Evolutionary conservation across 1,140 invertebrate genomes (phyloP).

Genomic region (Eubasilissa regina): DNA sequence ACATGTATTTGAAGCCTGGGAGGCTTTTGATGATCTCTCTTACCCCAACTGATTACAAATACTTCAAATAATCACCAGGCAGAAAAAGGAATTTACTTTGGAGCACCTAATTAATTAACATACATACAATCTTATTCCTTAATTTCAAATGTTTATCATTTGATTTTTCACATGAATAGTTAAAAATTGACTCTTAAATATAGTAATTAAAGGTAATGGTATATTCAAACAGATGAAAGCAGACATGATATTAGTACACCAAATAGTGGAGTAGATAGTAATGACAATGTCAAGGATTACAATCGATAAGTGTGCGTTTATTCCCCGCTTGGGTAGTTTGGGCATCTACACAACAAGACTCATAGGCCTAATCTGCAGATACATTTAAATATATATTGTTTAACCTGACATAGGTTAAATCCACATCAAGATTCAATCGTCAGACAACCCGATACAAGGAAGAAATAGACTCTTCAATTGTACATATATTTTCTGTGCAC

Average conservation of each 20-base stretch:
- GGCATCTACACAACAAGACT: not conserved
- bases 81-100: constrained; percentile 4
- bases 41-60: not conserved
- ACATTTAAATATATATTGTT: not conserved
- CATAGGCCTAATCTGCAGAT: not conserved
- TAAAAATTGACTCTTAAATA: constrained; percentile 36
- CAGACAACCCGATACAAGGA: too few relatives aligned
- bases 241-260: not conserved
- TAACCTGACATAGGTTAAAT: too few relatives aligned
- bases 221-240: constrained; percentile 19
- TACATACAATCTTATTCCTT: constrained; percentile 33
- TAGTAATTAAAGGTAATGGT: constrained; percentile 24
- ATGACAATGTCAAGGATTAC: not conserved
- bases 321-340: constrained; percentile 12
- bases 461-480: too few relatives aligned
- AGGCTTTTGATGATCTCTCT: too few relatives aligned
- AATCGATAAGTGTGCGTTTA: constrained; percentile 11
- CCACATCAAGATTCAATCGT: too few relatives aligned
- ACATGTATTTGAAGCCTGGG: not conserved
- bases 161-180: constrained; percentile 22
- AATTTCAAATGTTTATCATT: constrained; percentile 16
- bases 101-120: constrained; percentile 35
- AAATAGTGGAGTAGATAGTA: constrained; percentile 11
- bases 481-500: not conserved
- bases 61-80: not conserved